These are phyloP conservation scores for Picathartes gymnocephalus DNA, from an alignment of 2,113 vertebrate species.

Conservation along the genomic window DNA sequence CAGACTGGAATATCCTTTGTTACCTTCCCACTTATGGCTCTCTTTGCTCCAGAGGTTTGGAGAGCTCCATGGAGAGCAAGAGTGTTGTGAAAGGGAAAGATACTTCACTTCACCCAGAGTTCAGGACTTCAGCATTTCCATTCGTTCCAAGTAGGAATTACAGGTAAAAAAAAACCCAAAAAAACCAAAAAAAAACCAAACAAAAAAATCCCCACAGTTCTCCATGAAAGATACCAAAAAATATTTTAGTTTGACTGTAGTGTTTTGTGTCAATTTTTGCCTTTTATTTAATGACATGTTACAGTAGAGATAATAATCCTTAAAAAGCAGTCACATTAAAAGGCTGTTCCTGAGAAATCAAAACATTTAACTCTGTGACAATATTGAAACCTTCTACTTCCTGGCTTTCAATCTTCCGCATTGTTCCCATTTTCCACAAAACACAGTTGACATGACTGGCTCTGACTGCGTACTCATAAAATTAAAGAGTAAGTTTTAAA, in stretches of 20 bases:
- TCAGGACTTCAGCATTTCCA: neutral
- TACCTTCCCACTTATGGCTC: neutral
- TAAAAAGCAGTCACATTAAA: neutral
- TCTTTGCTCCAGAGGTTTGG: neutral
- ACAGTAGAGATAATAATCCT: neutral
- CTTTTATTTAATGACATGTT: neutral
- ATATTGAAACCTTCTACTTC: neutral
- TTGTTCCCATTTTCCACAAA: neutral
- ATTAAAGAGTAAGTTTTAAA: neutral
- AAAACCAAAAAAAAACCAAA: neutral
- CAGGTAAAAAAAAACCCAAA: neutral
- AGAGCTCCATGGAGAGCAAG: neutral
- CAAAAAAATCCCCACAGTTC: neutral
- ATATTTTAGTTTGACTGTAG: neutral
- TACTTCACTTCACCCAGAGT: neutral
- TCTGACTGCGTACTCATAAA: neutral
- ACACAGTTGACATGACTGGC: neutral
- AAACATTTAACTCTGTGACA: neutral
- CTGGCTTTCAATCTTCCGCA: neutral
- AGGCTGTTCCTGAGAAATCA: constrained; percentile 3
- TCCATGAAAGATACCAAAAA: neutral
- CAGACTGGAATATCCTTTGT: neutral
- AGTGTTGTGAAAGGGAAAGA: fast-evolving
- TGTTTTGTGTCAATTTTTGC: neutral
- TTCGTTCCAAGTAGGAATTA: neutral